Base-by-base conservation (phyloP, 2,113 vertebrate genomes). In the Colossoma macropomum region DNA sequence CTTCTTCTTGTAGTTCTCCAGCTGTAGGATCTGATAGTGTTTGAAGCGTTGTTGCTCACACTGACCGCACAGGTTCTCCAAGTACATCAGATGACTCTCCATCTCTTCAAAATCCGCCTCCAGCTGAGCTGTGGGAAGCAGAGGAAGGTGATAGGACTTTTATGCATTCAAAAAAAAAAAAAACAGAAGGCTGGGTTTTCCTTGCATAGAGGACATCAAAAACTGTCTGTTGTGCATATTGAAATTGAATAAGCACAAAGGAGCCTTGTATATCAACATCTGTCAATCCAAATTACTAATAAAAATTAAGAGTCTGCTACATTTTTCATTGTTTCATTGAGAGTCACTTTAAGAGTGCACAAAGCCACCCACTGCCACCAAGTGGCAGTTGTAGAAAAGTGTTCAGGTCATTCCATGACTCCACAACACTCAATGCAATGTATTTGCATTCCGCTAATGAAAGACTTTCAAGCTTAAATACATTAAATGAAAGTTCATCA, bases 91-190 rank as follows among this genome's bases (percentile, higher is more conserved):
- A 19, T 94, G 93, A 86, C 93, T 94, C 91, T 99, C 97, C 89
- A 98, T 94, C 88, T 98, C 97, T 90, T 97, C 96, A 92, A 99
- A 99, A 86, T 95, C 94, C 1, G 93, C 94, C 89, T 98, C 97
- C 85, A 99, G 86, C 77, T 96, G 94, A 83, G 94, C 98, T 99
- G 82, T 65, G 89, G 83, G 68, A 80, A 60, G 32, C 52, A 17
- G 48, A 12, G 32, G 23, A 77, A 27, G 16, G 48, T 17, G 30
- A 27, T 45, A 52, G 17, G 8, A 17, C 0, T 7, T 34, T 4
- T 10, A 32, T 8, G 19, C 30, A 69, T 34, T 63, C 3, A 38
- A 38, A 38, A 7, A 38, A 16, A 25, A 16, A 16, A 27, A 15
- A 27, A 21, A 3, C 28, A 17, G 28, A 10, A 32, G 28, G 30